These are phyloP conservation scores for Heliconius nattereri DNA, from an alignment of 1,140 invertebrate genomes.

Conservation along the genomic window DNA sequence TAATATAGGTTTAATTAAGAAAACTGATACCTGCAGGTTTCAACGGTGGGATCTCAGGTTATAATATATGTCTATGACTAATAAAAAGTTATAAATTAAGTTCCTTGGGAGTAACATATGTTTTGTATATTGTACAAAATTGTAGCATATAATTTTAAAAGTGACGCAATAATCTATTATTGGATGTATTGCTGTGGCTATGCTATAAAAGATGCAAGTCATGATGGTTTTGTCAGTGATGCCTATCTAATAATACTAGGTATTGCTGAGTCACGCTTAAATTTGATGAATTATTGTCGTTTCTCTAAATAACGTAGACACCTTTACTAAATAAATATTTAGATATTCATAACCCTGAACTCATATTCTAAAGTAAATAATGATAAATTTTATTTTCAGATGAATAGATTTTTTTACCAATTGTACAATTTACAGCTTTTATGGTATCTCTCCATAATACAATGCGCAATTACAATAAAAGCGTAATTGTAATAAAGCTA, in stretches of 20 bases:
- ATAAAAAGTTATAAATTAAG: not conserved
- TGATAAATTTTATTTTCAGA: not conserved
- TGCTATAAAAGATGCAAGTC: not conserved
- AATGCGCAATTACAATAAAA: no score
- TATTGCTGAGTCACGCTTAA: not conserved
- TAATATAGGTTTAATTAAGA: no score
- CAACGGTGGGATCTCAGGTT: no score
- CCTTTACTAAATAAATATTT: not conserved
- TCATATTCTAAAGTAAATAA: not conserved
- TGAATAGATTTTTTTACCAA: not conserved
- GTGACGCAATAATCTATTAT: conserved; percentile 10
- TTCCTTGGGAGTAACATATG: not conserved
- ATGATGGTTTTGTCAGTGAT: not conserved
- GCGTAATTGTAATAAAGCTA: no score
- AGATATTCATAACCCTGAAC: not conserved
- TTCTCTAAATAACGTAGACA: not conserved
- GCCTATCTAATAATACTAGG: not conserved
- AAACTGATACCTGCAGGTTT: no score
- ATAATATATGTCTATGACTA: not conserved
- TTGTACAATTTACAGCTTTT: no score
- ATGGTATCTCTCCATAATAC: no score
- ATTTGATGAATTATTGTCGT: not conserved
- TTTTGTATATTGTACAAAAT: not conserved
- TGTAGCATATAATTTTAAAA: not conserved
- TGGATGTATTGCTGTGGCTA: conserved; percentile 2